A percentile compares a stretch with the other conserved stretches of the same genome.
phyloP scores from a whole-genome alignment of 2,888 invertebrate species.

The Andricus curvator region DNA sequence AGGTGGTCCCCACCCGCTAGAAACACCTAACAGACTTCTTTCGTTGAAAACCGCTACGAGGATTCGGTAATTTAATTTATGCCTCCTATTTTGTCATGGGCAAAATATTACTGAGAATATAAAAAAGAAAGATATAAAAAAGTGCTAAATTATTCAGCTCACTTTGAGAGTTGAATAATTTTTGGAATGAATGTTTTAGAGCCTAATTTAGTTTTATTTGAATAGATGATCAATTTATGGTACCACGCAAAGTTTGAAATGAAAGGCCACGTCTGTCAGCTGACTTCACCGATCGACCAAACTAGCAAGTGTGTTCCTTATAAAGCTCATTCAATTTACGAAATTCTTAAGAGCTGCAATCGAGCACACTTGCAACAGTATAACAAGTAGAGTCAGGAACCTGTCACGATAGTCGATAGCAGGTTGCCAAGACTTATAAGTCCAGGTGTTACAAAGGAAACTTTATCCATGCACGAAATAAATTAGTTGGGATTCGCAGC shows the following conservation, averaged over 20 bases:
- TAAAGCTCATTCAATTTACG: slow-evolving; percentile 1
- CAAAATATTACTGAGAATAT: slow-evolving; percentile 25
- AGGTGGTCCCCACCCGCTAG: slow-evolving; percentile 64
- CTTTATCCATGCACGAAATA: slow-evolving; percentile 54
- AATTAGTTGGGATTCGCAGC: slow-evolving; percentile 51
- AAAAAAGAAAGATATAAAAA: neutral
- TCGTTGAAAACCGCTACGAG: slow-evolving; percentile 59
- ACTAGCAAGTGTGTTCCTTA: neutral
- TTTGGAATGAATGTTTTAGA: neutral
- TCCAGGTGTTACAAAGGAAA: slow-evolving; percentile 52
- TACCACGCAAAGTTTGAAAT: neutral
- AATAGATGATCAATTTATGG: neutral
- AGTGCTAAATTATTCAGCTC: neutral
- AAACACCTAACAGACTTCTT: slow-evolving; percentile 77
- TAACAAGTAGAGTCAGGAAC: slow-evolving; percentile 4
- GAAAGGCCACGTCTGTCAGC: neutral
- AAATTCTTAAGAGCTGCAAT: slow-evolving; percentile 13
- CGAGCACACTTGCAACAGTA: slow-evolving; percentile 17
- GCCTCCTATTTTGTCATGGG: slow-evolving; percentile 45
- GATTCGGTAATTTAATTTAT: slow-evolving; percentile 68
- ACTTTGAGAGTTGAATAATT: neutral
- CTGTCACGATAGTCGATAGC: slow-evolving; percentile 48
- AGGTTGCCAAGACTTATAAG: slow-evolving; percentile 58
- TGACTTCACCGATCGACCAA: neutral
- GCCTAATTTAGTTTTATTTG: neutral